Conservation (phyloP, 2,888 invertebrate genomes). For the Drosophila mulleri region DNA sequence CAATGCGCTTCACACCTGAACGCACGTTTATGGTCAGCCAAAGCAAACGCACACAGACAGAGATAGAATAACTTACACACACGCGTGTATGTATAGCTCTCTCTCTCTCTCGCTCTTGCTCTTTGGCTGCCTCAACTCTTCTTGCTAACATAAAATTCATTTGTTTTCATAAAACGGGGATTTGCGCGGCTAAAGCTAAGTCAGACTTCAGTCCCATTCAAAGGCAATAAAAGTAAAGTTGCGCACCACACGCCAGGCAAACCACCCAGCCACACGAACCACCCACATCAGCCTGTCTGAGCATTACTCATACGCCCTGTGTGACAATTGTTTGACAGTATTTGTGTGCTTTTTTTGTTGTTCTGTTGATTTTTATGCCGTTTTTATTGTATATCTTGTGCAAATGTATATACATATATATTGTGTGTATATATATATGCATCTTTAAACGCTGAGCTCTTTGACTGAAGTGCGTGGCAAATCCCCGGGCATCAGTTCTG, state of each 20-base stretch:
- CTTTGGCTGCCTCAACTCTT: constrained; percentile 1
- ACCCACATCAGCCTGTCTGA: constrained; percentile 14
- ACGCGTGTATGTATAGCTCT: background rate
- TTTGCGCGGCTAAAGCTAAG: constrained; percentile 54
- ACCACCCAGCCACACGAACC: background rate
- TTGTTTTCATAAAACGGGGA: constrained; percentile 78
- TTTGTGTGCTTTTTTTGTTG: constrained; percentile 8
- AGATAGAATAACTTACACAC: background rate
- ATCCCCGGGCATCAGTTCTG: constrained; percentile 23
- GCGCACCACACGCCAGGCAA: background rate
- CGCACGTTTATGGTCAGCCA: constrained; percentile 27
- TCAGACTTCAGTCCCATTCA: constrained; percentile 36
- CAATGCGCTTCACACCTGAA: constrained; percentile 65
- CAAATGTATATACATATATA: constrained; percentile 3
- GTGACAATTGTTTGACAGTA: constrained; percentile 59
- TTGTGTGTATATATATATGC: background rate
- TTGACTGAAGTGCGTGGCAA: constrained; percentile 40
- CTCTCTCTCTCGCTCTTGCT: background rate
- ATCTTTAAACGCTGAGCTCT: constrained; percentile 53
- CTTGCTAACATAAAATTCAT: constrained; percentile 66
- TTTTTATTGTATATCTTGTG: constrained; percentile 9
- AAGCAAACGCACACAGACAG: constrained; percentile 2
- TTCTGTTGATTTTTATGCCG: constrained; percentile 10
- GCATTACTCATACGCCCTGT: constrained; percentile 66
- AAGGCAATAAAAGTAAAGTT: constrained; percentile 54